Evolutionary conservation across 2,797 vertebrate genomes (phyloP).

Genomic region (Tachyglossus aculeatus): DNA sequence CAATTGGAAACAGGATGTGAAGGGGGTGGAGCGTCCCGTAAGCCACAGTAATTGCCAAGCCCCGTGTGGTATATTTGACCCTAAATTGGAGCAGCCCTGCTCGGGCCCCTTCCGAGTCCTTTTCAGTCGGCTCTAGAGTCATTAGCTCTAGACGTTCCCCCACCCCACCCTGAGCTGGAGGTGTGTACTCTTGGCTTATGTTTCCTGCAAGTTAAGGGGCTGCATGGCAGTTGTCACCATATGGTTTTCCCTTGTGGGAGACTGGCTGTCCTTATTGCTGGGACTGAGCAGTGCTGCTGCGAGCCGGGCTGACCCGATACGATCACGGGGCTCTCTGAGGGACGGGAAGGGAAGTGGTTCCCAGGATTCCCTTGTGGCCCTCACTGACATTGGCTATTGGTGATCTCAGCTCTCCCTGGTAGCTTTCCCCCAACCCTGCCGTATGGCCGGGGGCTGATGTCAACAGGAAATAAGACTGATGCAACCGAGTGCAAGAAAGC

Average conservation of each 20-base stretch:
- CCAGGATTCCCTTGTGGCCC: conserved; percentile 30
- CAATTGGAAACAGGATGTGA: too few relatives aligned
- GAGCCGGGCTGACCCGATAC: neutral
- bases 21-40: too few relatives aligned
- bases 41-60: too few relatives aligned
- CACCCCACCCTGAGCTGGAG: too few relatives aligned
- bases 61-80: too few relatives aligned
- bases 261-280: neutral
- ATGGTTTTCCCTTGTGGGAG: too few relatives aligned
- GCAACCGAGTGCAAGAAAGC: conserved; percentile 62
- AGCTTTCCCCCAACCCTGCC: neutral
- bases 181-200: too few relatives aligned
- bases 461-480: conserved; percentile 79
- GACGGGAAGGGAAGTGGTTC: conserved; percentile 15
- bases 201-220: neutral
- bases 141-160: too few relatives aligned
- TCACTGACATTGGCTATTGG: conserved; percentile 59
- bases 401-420: conserved; percentile 70
- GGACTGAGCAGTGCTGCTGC: neutral
- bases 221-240: neutral
- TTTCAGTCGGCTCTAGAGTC: too few relatives aligned
- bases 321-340: neutral
- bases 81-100: too few relatives aligned
- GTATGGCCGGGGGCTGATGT: conserved; percentile 36
- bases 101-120: too few relatives aligned